A percentile compares a stretch with the other conserved stretches of the same genome.
These are phyloP conservation scores for Bombyx mandarina DNA, from an alignment of 1,140 invertebrate genomes.

Conservation along the genomic window DNA sequence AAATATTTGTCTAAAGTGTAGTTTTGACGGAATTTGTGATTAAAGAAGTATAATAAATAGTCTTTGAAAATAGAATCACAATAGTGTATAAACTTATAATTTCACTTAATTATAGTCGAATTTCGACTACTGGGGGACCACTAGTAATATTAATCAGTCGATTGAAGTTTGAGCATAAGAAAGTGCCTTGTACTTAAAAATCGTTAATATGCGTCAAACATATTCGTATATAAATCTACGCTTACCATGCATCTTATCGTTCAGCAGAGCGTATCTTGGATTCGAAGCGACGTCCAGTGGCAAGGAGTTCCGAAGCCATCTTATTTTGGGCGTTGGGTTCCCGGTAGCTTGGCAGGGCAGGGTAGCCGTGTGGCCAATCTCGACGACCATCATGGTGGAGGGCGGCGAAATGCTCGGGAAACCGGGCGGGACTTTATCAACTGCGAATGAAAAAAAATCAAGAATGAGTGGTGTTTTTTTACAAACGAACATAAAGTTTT, in stretches of 20 bases:
- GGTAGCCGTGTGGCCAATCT: conserved; percentile 92
- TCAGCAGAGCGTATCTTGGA: conserved; percentile 86
- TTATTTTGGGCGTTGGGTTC: conserved; percentile 86
- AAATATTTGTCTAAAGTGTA: too few relatives aligned
- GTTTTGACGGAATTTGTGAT: too few relatives aligned
- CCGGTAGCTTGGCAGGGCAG: conserved; percentile 91
- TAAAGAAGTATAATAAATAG: too few relatives aligned
- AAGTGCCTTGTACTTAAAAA: too few relatives aligned
- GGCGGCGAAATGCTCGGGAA: conserved; percentile 89
- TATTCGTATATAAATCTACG: conserved; percentile 14
- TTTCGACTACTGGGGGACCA: too few relatives aligned
- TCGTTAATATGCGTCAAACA: too few relatives aligned
- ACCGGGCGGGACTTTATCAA: conserved; percentile 87
- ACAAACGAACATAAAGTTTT: too few relatives aligned
- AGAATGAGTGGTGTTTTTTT: neutral
- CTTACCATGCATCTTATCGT: conserved; percentile 82
- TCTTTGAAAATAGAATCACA: too few relatives aligned
- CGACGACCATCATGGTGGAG: conserved; percentile 90
- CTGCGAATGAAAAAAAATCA: conserved; percentile 71
- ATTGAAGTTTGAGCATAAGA: too few relatives aligned
- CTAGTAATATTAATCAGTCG: too few relatives aligned
- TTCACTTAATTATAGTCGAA: too few relatives aligned
- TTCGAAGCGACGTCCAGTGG: conserved; percentile 89
- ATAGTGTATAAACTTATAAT: too few relatives aligned
- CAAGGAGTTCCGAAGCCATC: conserved; percentile 93